Evolutionary conservation across 1,140 invertebrate species (phyloP).

Genomic region (Drosophila bifasciata): DNA sequence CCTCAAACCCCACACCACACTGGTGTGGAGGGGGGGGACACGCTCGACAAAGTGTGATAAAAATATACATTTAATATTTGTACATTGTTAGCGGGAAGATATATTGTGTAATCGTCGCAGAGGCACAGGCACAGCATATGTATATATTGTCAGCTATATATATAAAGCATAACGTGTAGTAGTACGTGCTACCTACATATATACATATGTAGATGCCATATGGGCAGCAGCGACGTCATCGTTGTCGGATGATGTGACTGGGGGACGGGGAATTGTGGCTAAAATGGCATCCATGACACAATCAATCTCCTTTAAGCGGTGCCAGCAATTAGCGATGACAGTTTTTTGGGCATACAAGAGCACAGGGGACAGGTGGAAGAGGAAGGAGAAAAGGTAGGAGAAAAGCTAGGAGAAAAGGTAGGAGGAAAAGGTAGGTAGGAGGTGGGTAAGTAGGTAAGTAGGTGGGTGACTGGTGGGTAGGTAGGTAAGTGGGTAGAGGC

Average conservation of each 20-base stretch:
- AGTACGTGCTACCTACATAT: constrained; percentile 2
- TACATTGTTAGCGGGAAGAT: constrained; percentile 80
- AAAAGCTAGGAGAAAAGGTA: too few relatives aligned
- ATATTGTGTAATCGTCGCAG: constrained; percentile 73
- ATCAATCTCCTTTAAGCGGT: constrained; percentile 63
- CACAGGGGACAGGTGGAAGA: constrained; percentile 3
- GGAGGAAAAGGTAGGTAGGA: too few relatives aligned
- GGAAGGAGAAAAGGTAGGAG: too few relatives aligned
- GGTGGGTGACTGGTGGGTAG: neutral
- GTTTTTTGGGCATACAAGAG: constrained; percentile 24
- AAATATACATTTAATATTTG: constrained; percentile 83
- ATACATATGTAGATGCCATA: constrained; percentile 26
- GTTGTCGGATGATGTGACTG: constrained; percentile 11
- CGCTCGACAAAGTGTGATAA: constrained; percentile 73
- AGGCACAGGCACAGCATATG: neutral
- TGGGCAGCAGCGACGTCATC: constrained; percentile 45
- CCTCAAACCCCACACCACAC: neutral
- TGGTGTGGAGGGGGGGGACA: neutral
- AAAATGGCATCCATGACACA: constrained; percentile 51
- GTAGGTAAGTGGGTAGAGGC: neutral
- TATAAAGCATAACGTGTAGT: too few relatives aligned
- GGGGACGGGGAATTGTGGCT: neutral
- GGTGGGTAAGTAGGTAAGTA: constrained; percentile 6
- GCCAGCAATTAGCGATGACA: constrained; percentile 59
- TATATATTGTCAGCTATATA: constrained; percentile 30